Percentiles rank a stretch among this genome's conserved stretches.
These are phyloP conservation scores for Tethea ocularis DNA, from an alignment of 2,888 invertebrate genomes.

Conservation along the genomic window DNA sequence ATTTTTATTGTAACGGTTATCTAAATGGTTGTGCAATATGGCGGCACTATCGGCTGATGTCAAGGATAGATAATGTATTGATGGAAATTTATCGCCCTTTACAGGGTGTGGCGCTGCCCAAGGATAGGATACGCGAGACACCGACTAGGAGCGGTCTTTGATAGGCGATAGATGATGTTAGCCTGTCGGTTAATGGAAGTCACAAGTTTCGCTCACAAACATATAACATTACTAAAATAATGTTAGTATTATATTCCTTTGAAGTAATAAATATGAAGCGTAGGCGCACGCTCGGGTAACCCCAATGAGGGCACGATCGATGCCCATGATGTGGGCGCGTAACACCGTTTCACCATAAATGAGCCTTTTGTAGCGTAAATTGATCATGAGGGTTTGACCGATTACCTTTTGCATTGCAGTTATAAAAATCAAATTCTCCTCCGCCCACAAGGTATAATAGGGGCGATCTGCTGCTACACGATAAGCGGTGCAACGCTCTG, in stretches of 20 bases:
- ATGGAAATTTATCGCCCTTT: constrained; percentile 75
- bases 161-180: constrained; percentile 56
- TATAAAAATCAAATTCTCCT: constrained; percentile 53
- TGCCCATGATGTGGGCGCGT: constrained; percentile 68
- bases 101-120: constrained; percentile 57
- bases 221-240: constrained; percentile 35
- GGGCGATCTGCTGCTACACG: not conserved
- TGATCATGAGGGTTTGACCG: constrained; percentile 72
- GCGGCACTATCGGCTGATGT: constrained; percentile 67
- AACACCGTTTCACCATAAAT: constrained; percentile 62
- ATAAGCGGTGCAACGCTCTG: not conserved
- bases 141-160: constrained; percentile 67
- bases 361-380: constrained; percentile 78
- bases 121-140: constrained; percentile 69
- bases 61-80: constrained; percentile 74
- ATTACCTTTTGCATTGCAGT: constrained; percentile 76
- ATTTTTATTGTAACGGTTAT: constrained; percentile 74
- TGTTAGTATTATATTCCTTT: constrained; percentile 21
- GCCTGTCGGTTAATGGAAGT: constrained; percentile 67
- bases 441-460: constrained; percentile 34
- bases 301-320: constrained; percentile 77
- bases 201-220: constrained; percentile 52
- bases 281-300: constrained; percentile 60
- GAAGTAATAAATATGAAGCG: constrained; percentile 42
- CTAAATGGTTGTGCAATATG: constrained; percentile 77